Base-by-base conservation (phyloP, 2,888 invertebrate genomes). In the Eupithecia exiguata region DNA sequence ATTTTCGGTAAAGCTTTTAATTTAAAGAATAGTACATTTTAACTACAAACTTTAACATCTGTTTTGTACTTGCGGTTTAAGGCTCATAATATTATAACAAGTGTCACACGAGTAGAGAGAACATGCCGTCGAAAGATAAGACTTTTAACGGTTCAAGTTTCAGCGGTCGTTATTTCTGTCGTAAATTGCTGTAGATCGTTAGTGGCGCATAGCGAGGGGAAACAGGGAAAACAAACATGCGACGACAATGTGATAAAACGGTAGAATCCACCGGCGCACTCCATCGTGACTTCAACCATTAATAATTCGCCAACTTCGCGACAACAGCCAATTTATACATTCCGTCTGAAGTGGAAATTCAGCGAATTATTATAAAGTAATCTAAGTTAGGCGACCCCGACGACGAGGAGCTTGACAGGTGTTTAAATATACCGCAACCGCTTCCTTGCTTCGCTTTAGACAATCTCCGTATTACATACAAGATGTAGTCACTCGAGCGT, bases 291-390 rank as follows among this genome's bases (percentile, higher is more conserved):
- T 84, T 84, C 81, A 81, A 82, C 85, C 87, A 90, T 92, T 91
- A 90, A 90, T 90, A 89, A 89, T 89, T 87, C 85, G 81, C 87
- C 82, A 89, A 90, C 86, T 89, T 87, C 80, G 84, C 87, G 88
- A 89, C 89, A 89, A 89, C 89, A 86, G 83, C 86, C 87, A 91
- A 91, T 92, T 89, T 90, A 89, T 90, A 88, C 85, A 89, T 90
- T 88, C 88, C 84, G 86, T 88, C 87, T 89, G 85, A 87, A 89
- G 87, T 88, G 87, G 89, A 88, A 89, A 90, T 89, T 88, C 86
- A 85, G 84, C 79, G 86, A 87, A 90, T 92, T 90, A 92, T 92
- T 93, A 92, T 91, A 91, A 92, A 92, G 93, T 91, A 93, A 94
- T 94, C 91, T 91, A 92, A 93, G 92, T 94, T 93, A 89, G 89